Evolutionary conservation across 2,888 invertebrate species (phyloP).

Genomic region (Melieria omissa): DNA sequence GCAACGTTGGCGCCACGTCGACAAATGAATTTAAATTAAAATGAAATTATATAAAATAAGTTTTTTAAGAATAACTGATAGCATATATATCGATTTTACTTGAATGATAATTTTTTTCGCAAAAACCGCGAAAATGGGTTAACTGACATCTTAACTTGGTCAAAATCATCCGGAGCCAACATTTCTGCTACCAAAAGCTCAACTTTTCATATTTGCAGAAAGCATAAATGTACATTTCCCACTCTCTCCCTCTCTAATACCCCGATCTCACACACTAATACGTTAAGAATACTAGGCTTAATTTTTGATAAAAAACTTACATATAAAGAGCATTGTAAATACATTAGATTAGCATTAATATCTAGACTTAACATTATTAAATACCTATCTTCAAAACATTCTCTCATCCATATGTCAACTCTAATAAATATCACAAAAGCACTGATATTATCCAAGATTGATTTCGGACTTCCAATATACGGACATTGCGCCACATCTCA

Average conservation of each 20-base stretch:
- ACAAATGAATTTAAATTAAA: no score
- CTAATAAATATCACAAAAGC: conserved; percentile 22
- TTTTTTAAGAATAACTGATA: no score
- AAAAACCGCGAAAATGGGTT: no score
- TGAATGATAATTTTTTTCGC: no score
- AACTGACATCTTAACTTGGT: conserved; percentile 2
- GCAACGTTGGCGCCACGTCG: no score
- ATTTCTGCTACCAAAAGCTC: neutral
- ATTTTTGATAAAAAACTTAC: conserved; percentile 17
- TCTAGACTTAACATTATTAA: conserved; percentile 26
- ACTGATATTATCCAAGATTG: conserved; percentile 21
- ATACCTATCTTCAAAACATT: conserved; percentile 23
- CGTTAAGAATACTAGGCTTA: conserved; percentile 1
- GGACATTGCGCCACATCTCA: conserved; percentile 13
- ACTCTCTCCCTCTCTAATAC: neutral
- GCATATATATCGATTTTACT: no score
- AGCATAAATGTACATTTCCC: neutral
- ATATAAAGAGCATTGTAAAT: conserved; percentile 15
- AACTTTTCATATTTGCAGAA: conserved; percentile 5
- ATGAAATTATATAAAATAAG: no score
- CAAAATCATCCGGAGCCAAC: conserved; percentile 8
- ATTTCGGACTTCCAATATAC: conserved; percentile 20
- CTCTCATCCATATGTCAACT: conserved; percentile 8
- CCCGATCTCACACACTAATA: neutral
- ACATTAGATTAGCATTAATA: conserved; percentile 10